A percentile compares a stretch with the other conserved stretches of the same genome.
Evolutionary conservation across 2,797 vertebrate species (phyloP).

Genomic region (Oryzias dopingdopingensis): DNA sequence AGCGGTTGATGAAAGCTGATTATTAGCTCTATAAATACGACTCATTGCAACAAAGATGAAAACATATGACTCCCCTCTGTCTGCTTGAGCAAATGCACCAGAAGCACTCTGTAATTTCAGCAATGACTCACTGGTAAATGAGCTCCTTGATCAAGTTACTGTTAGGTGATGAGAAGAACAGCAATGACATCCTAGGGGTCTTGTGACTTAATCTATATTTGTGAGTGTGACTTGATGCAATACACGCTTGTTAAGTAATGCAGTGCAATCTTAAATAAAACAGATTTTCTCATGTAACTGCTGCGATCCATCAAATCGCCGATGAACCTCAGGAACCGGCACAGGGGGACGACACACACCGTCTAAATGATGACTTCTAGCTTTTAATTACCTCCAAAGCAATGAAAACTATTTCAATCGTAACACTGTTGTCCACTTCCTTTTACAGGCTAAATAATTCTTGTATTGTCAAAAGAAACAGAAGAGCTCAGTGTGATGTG

Average conservation of each 20-base stretch:
- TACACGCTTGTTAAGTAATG: constrained; percentile 24
- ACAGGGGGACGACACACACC: not conserved
- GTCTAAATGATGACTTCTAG: not conserved
- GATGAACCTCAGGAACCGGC: not conserved
- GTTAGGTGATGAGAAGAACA: constrained; percentile 33
- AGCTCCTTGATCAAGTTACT: constrained; percentile 56
- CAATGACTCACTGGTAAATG: constrained; percentile 48
- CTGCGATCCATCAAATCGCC: constrained; percentile 26
- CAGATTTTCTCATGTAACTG: constrained; percentile 21
- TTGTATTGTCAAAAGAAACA: too few species aligned
- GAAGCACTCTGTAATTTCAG: constrained; percentile 57
- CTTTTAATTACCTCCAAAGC: not conserved
- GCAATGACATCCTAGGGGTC: constrained; percentile 23
- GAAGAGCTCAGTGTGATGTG: too few species aligned
- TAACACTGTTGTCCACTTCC: too few species aligned
- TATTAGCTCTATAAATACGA: constrained; percentile 56
- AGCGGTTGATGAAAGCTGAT: constrained; percentile 57
- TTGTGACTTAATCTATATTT: constrained; percentile 28
- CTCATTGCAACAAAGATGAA: constrained; percentile 51
- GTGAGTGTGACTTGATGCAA: constrained; percentile 26
- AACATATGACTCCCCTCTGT: constrained; percentile 51
- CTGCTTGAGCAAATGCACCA: constrained; percentile 43
- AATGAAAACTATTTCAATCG: not conserved
- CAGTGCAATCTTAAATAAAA: constrained; percentile 18
- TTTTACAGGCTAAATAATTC: too few species aligned